A percentile compares a stretch with the other conserved stretches of the same genome.
These are phyloP conservation scores for Tichodroma muraria DNA, from an alignment of 2,113 vertebrate species.

Conservation along the genomic window DNA sequence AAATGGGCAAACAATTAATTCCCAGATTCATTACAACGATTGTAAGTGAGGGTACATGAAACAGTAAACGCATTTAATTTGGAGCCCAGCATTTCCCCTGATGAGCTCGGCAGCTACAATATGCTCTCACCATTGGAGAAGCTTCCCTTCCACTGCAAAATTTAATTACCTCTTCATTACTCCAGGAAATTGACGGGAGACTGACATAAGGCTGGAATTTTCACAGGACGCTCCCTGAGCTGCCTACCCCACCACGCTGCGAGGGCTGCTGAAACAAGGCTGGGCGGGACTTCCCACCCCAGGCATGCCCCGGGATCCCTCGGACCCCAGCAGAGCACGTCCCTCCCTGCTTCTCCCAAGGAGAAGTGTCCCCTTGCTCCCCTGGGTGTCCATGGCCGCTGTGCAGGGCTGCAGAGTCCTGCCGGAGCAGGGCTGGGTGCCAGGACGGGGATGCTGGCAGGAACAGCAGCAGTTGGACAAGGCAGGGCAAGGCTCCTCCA, in stretches of 20 bases:
- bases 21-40: slow-evolving; percentile 29
- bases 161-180: slow-evolving; percentile 54
- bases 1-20: slow-evolving; percentile 60
- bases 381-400: rapidly evolving
- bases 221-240: not conserved
- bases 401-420: rapidly evolving
- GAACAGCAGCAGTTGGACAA: not conserved
- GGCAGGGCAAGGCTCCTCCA: not conserved
- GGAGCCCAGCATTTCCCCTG: not conserved
- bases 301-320: not conserved
- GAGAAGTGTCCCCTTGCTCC: rapidly evolving
- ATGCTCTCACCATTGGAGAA: not conserved
- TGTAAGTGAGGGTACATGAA: slow-evolving; percentile 8
- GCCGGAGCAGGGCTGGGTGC: not conserved
- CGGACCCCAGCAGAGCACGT: rapidly evolving
- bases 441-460: rapidly evolving
- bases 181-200: slow-evolving; percentile 4
- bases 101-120: not conserved
- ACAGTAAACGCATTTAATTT: slow-evolving; percentile 49
- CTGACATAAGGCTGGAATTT: not conserved
- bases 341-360: not conserved
- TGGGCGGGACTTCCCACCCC: too few species aligned
- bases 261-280: not conserved
- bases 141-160: slow-evolving; percentile 8
- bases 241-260: not conserved